Base-by-base conservation (phyloP, 2,888 invertebrate species). In the Apamea crenata region DNA sequence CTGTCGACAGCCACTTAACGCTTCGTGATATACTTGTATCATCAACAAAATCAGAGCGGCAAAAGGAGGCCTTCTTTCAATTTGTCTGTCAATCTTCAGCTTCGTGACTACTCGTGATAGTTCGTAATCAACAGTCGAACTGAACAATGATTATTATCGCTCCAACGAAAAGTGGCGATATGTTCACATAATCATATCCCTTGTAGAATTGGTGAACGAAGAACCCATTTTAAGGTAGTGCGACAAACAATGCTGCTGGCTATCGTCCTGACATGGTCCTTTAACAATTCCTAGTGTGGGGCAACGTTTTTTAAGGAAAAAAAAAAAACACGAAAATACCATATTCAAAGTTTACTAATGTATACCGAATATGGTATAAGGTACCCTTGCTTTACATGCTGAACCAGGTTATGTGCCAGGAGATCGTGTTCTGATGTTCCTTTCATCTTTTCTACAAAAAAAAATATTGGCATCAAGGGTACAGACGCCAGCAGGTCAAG, bases 31-130 rank as follows among this genome's bases (percentile, higher is more conserved):
- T 83, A 63, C 73, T 78, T 61, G 36, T 69, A 66, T 29, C 59
- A 36, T 70, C 44, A 32, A 44, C 63, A 87, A 47, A 40, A 69
- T 44, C 67, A 72, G 66, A 50, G 53, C 3, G 4, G 67, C 65
- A 68, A 75, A 72, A 67, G 16, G 16, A 40, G 59, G 36, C 14
- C 53, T 47, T 65, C 61, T 68, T 66, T 69, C 73, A 72, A 85
- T 81, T 72, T 81, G 16, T 36, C 29, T n/a, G 53, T 73, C 82
- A 72, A 44, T 67, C 50, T 36, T 81, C n/a, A 50, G 44, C 18
- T 65, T 82, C 77, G 69, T 86, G 86, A 86, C 86, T 36, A 44
- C 12, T 53, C 40, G 29, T 73, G 67, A 73, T 67, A 68, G n/a
- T 72, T 72, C n/a, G 29, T 18, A 44, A 44, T 53, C 50, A 50